These are phyloP conservation scores for Morpho deidamia DNA, from an alignment of 2,888 invertebrate genomes.

Conservation along the genomic window DNA sequence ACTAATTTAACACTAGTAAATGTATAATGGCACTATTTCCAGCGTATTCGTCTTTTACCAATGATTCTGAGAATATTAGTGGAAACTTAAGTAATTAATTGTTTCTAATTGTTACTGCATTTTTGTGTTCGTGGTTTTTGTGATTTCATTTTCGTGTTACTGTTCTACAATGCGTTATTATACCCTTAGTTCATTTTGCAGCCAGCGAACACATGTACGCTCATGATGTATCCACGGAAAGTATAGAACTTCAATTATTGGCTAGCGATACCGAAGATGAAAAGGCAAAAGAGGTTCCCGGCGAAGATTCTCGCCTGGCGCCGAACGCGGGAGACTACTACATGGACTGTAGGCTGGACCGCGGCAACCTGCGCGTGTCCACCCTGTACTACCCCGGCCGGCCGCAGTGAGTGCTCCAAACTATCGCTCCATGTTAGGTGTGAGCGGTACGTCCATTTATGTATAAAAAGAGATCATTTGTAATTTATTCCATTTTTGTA, in stretches of 20 bases:
- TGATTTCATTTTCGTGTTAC: background rate
- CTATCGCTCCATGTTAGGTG: too few relatives aligned
- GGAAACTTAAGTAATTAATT: slow-evolving; percentile 15
- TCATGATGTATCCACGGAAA: slow-evolving; percentile 17
- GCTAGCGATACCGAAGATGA: slow-evolving; percentile 48
- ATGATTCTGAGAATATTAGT: slow-evolving; percentile 6
- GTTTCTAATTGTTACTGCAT: background rate
- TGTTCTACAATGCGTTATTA: too few relatives aligned
- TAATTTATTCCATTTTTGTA: too few relatives aligned
- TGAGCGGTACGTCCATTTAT: too few relatives aligned
- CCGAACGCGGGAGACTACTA: slow-evolving; percentile 63
- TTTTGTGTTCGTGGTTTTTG: background rate
- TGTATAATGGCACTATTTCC: slow-evolving; percentile 29
- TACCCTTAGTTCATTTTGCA: background rate
- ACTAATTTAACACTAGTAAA: background rate
- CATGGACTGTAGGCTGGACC: slow-evolving; percentile 76
- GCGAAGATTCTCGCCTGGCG: background rate
- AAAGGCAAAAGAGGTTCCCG: background rate
- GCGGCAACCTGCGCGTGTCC: slow-evolving; percentile 76
- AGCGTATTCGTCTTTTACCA: slow-evolving; percentile 22
- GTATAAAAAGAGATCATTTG: too few relatives aligned
- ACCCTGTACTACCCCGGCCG: slow-evolving; percentile 82
- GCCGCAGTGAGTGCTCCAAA: slow-evolving; percentile 71
- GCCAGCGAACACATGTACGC: slow-evolving; percentile 11
- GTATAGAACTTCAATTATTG: slow-evolving; percentile 41